These are phyloP conservation scores for Pelobates fuscus DNA, from an alignment of 2,113 vertebrate genomes.

Conservation along the genomic window DNA sequence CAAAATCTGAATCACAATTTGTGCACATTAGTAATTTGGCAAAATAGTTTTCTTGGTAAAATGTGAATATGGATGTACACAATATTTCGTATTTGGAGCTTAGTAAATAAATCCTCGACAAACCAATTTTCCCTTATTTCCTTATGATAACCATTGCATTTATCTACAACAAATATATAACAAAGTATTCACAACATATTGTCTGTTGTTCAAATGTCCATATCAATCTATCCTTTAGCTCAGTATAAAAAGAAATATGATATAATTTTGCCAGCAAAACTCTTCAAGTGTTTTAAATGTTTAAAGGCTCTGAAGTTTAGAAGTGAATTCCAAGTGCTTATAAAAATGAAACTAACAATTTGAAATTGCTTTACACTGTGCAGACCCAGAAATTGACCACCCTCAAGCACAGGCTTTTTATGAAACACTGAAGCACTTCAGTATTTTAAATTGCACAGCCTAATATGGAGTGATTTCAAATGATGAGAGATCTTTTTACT, in stretches of 20 bases:
- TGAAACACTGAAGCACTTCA: constrained; percentile 45
- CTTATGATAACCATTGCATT: too few relatives aligned
- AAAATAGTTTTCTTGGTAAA: too few relatives aligned
- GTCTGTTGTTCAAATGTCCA: constrained; percentile 6
- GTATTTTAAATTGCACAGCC: constrained; percentile 50
- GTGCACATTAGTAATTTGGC: too few relatives aligned
- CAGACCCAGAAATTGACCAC: constrained; percentile 51
- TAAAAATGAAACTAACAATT: constrained; percentile 52
- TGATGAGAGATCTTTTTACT: constrained; percentile 50
- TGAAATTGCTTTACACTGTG: constrained; percentile 49
- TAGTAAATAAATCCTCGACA: too few relatives aligned
- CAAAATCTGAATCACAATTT: too few relatives aligned
- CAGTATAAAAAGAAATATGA: constrained; percentile 22
- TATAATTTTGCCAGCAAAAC: constrained; percentile 47
- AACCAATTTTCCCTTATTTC: too few relatives aligned
- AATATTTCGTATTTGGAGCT: too few relatives aligned
- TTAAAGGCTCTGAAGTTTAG: constrained; percentile 47
- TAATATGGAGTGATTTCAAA: constrained; percentile 51
- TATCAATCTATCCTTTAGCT: constrained; percentile 23
- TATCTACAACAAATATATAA: too few relatives aligned
- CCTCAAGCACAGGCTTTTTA: constrained; percentile 48
- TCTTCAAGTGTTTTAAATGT: constrained; percentile 51
- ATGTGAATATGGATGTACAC: too few relatives aligned
- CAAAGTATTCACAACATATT: not conserved
- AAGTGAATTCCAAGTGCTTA: constrained; percentile 51